Conservation (phyloP, 1,140 invertebrate species). For the Helicoverpa zea region DNA sequence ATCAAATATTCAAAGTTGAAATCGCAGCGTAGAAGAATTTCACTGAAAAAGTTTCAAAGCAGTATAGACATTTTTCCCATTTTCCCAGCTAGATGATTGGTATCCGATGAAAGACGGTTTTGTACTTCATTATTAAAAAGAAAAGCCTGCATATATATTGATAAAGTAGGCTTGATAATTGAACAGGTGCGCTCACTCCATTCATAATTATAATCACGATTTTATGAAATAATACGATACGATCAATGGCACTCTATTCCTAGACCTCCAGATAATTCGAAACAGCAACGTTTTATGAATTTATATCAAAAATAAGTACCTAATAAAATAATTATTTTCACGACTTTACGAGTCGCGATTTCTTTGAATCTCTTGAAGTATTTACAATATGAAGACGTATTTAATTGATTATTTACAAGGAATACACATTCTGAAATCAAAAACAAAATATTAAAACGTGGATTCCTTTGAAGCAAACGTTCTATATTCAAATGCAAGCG, state of each 20-base stretch:
- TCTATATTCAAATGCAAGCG: slow-evolving; percentile 79
- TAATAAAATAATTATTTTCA: slow-evolving; percentile 41
- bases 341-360: slow-evolving; percentile 27
- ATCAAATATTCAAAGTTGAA: too few relatives aligned
- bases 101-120: too few relatives aligned
- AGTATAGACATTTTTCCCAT: too few relatives aligned
- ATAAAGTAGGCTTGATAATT: too few relatives aligned
- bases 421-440: slow-evolving; percentile 49
- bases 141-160: too few relatives aligned
- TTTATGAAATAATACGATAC: background rate
- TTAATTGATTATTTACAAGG: slow-evolving; percentile 51
- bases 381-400: slow-evolving; percentile 46
- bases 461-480: slow-evolving; percentile 68
- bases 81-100: too few relatives aligned
- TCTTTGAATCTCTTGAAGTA: slow-evolving; percentile 35
- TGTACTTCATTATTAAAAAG: too few relatives aligned
- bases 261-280: slow-evolving; percentile 5
- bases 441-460: slow-evolving; percentile 53
- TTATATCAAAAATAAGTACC: slow-evolving; percentile 25
- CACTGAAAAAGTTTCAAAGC: too few relatives aligned
- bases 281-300: slow-evolving; percentile 20
- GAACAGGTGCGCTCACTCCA: too few relatives aligned
- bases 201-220: too few relatives aligned
- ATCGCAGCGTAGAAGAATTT: too few relatives aligned
- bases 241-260: slow-evolving; percentile 8